Evolutionary conservation across 64 coral and sea anemone genomes (phyloP), one percentile per base, ranked within the genome.

Genomic region (Montipora efflorescens): DNA sequence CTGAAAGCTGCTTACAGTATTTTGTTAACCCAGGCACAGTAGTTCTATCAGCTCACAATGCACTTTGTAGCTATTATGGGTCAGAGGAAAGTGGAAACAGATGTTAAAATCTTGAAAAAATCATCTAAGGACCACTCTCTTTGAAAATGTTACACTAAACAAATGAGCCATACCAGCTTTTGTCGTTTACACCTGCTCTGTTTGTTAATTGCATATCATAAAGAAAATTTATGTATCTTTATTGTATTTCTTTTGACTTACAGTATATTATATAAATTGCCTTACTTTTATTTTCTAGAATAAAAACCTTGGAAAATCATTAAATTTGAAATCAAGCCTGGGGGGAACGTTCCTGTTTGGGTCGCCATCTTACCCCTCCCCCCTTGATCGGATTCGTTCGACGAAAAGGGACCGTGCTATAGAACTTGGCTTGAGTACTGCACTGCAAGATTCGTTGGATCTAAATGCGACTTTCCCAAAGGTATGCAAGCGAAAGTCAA

Each of bases 401-500:
- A 85, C 88, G 10, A 88, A 89, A 50, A 79, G 58, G 11, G 83
- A 72, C 18, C 62, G 84, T 19, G 84, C 84, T 13, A 21, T 61
- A 18, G 93, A 94, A 69, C 78, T 95, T 44, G 97, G 92, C 4
- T 67, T 96, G 7, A 94, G 52, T 7, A 79, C 88, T 48, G 74
- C 67, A 51, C 80, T 98, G 0, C 93, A 98, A 45, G 93, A 95
- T 49, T 92, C 96, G 0, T 25, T 98, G 69, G 96, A 97, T 72
- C 75, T 97, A 19, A 97, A 97, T 82, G 92, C 95, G 22, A 97
- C 95, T 7, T 97, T 94, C 87, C 95, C 95, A 3, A 97, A 94
- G 67, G 75, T 81, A 61, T 89, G 91, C 70, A 67, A 86, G 53
- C 47, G 83, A 18, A 96, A 94, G 55, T 36, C 79, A 62, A 96